phyloP scores from a whole-genome alignment of 2,888 invertebrate species.

The Ophion ventricosus region DNA sequence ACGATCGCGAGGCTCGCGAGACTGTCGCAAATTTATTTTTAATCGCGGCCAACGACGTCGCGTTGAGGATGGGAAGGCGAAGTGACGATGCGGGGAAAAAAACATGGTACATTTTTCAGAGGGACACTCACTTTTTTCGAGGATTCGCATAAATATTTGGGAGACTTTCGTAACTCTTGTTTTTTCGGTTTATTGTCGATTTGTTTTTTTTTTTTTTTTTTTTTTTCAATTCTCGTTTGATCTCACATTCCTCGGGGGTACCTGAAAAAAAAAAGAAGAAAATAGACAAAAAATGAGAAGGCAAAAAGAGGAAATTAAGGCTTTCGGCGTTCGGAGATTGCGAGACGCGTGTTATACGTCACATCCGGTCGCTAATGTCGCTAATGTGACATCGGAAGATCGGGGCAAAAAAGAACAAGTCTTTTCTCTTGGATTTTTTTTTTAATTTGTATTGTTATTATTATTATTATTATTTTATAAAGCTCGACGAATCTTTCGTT shows the following conservation, averaged over 20 bases:
- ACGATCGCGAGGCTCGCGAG: too few relatives aligned
- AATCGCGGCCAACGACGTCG: too few relatives aligned
- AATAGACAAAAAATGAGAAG: too few relatives aligned
- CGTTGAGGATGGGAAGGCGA: too few relatives aligned
- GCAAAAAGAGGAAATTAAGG: too few relatives aligned
- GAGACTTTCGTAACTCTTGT: too few relatives aligned
- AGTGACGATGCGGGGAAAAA: too few relatives aligned
- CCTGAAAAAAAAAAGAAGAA: conserved; percentile 51
- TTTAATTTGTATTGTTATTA: too few relatives aligned
- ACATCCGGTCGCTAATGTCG: conserved; percentile 25
- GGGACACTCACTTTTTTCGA: too few relatives aligned
- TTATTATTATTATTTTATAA: neutral
- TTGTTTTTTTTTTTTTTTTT: conserved; percentile 20
- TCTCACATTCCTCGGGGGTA: conserved; percentile 64
- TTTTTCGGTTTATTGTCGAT: too few relatives aligned
- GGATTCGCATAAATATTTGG: too few relatives aligned
- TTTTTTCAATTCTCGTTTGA: conserved; percentile 23
- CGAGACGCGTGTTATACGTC: conserved; percentile 15
- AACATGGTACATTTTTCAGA: too few relatives aligned
- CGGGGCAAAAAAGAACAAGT: conserved; percentile 11
- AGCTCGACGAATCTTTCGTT: neutral
- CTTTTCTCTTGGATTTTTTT: neutral
- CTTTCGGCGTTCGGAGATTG: conserved; percentile 27
- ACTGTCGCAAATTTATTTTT: neutral
- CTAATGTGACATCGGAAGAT: conserved; percentile 37